Conservation (phyloP, 2,888 invertebrate genomes). For the Limnephilus lunatus region DNA sequence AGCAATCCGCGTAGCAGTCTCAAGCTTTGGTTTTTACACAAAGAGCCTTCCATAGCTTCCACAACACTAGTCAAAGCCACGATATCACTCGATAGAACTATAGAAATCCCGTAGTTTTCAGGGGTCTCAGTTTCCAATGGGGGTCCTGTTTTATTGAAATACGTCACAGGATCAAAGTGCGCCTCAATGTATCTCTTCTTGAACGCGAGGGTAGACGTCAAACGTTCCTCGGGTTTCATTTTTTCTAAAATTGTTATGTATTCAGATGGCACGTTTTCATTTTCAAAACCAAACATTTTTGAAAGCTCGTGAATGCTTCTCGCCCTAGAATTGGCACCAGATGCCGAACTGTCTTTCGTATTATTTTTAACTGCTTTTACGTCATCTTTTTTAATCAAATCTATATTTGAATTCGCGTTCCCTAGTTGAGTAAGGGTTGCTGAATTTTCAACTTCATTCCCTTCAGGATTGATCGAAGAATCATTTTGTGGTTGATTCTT, state of each 20-base stretch:
- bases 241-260: slow-evolving; percentile 16
- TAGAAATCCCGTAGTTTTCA: slow-evolving; percentile 53
- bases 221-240: background rate
- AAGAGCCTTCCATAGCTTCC: slow-evolving; percentile 73
- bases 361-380: background rate
- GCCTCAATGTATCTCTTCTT: slow-evolving; percentile 27
- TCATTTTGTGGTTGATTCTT: background rate
- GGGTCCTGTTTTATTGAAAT: background rate
- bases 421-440: background rate
- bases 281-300: slow-evolving; percentile 30
- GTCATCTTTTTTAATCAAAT: background rate
- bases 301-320: slow-evolving; percentile 23
- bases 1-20: slow-evolving; percentile 75
- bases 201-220: slow-evolving; percentile 15
- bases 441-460: background rate
- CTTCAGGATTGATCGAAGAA: background rate
- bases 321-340: background rate
- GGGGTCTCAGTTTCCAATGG: slow-evolving; percentile 12
- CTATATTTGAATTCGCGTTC: background rate
- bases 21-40: slow-evolving; percentile 76
- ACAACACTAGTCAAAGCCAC: slow-evolving; percentile 75
- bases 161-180: slow-evolving; percentile 7
- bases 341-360: background rate
- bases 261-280: slow-evolving; percentile 18
- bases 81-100: slow-evolving; percentile 75